Conservation (phyloP, 2,888 invertebrate genomes). For the Baccha elongata region DNA sequence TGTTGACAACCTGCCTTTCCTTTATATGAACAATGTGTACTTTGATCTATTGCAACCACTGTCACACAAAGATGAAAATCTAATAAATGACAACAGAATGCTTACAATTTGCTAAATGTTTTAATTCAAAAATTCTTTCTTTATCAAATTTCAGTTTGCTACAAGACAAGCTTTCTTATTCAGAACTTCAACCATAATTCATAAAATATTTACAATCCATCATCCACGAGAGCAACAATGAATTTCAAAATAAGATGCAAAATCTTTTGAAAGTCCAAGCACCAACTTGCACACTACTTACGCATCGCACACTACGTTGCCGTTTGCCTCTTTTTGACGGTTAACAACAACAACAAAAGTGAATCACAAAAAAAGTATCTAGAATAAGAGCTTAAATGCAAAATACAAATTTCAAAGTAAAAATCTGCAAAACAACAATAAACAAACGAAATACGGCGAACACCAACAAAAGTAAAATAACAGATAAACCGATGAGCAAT, state of each 20-base stretch:
- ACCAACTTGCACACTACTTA: slow-evolving; percentile 19
- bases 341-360: slow-evolving; percentile 13
- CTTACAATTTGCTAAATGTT: no score
- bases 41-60: no score
- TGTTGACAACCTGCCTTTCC: no score
- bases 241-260: slow-evolving; percentile 37
- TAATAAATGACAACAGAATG: no score
- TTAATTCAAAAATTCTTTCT: no score
- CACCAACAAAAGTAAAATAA: slow-evolving; percentile 41
- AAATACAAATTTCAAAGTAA: slow-evolving; percentile 22
- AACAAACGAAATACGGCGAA: slow-evolving; percentile 34
- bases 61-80: no score
- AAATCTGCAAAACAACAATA: slow-evolving; percentile 48
- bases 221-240: not conserved
- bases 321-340: not conserved
- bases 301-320: slow-evolving; percentile 18
- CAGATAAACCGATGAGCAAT: slow-evolving; percentile 71
- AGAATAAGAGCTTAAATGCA: slow-evolving; percentile 20
- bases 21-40: no score
- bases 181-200: not conserved
- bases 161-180: not conserved
- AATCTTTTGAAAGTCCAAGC: slow-evolving; percentile 27
- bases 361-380: slow-evolving; percentile 42
- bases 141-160: no score
- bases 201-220: slow-evolving; percentile 3